These are phyloP conservation scores for Galagoides demidoff DNA, from an alignment of 2,797 vertebrate species.

Conservation along the genomic window DNA sequence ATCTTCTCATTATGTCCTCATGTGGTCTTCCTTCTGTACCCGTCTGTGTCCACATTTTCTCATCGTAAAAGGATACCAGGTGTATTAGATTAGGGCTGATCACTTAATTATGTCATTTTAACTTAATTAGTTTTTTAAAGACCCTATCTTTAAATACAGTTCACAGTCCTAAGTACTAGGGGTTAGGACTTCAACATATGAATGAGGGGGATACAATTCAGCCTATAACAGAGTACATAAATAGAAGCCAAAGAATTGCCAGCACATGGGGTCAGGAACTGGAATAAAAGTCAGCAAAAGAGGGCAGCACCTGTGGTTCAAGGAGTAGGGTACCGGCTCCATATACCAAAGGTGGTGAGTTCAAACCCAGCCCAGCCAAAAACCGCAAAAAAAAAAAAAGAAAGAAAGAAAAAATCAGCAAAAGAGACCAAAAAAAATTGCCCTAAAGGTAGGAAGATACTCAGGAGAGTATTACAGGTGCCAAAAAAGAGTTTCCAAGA, in stretches of 20 bases:
- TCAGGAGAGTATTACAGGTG: not conserved
- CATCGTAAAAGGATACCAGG: not conserved
- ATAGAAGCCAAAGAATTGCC: not conserved
- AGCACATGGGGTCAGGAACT: not conserved
- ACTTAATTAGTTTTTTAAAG: not conserved
- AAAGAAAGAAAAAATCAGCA: no score
- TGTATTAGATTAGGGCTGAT: not conserved
- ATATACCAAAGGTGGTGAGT: no score
- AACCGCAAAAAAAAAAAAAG: no score
- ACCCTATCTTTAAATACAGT: not conserved
- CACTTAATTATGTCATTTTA: not conserved
- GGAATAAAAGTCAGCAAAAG: not conserved
- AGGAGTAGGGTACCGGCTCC: no score
- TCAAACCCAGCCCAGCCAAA: no score
- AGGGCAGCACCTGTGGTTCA: not conserved
- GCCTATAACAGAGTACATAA: not conserved
- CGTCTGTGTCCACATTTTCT: not conserved
- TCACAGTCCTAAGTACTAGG: not conserved
- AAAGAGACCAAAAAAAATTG: not conserved
- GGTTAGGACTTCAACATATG: not conserved
- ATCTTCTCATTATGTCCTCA: not conserved
- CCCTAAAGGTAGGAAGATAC: not conserved
- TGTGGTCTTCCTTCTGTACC: not conserved
- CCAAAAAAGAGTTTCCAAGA: not conserved
- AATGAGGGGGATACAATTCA: not conserved